Evolutionary conservation across 2,888 invertebrate genomes (phyloP), one percentile per base, ranked within the genome.

Genomic region (Orchesellides sinensis): DNA sequence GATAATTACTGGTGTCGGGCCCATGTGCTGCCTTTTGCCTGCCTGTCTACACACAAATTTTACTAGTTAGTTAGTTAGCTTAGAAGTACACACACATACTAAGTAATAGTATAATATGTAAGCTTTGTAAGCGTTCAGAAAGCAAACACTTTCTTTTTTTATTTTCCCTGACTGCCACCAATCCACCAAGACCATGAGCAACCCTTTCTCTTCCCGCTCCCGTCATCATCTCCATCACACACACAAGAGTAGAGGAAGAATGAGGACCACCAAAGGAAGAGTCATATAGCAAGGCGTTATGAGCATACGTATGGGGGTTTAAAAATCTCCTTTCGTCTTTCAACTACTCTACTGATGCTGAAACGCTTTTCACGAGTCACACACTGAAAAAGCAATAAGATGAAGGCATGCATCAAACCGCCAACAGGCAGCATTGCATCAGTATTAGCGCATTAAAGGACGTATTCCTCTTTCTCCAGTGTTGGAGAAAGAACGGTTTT

Each of bases 1-100:
- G 80, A 80, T 80, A 80, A 80, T 80, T 80, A 80, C 80, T 80
- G 73, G 66, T 73, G 80, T 80, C 80, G 80, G 66, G 66, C 73
- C 80, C 80, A 80, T 80, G 80, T 80, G 80, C 73, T 80, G 80
- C 80, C 72, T 78, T 21, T 14, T 35, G 27, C 52, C 27, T 72
- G 47, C 47, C 70, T 21, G 32, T 52, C 63, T 61, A 21, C 40
- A 52, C 32, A 40, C 79, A 77, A 63, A 79, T 56, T 65, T 66
- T 80, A 68, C 40, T 54, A 21, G 19, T 54, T 54, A 54, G 32
- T 61, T 61, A 61, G 61, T 23, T 32, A 12, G 14, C 56, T 52
- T n/a, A n/a, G n/a, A n/a, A n/a, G n/a, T n/a, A n/a, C n/a, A n/a
- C n/a, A n/a, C n/a, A 35, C 23, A 54, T 21, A 54, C 25, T n/a